Evolutionary conservation across 2,888 invertebrate species (phyloP).

Genomic region (Neoascia interrupta): DNA sequence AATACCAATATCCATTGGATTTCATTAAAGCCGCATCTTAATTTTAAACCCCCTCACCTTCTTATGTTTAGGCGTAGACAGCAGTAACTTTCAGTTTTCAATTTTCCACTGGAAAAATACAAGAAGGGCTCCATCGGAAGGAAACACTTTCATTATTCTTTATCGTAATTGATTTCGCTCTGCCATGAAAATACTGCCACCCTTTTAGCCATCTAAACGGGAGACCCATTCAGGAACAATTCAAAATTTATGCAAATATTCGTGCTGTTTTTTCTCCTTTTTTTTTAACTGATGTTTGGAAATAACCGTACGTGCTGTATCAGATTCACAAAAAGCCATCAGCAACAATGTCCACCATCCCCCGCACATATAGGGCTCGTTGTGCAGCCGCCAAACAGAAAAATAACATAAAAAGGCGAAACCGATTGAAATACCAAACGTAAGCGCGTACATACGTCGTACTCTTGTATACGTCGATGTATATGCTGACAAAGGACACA

Average conservation of each 20-base stretch:
- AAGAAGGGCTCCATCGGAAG: conserved; percentile 19
- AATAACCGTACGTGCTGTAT: conserved; percentile 64
- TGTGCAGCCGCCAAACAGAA: conserved; percentile 15
- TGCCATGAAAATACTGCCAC: conserved; percentile 37
- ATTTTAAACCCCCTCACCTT: conserved; percentile 38
- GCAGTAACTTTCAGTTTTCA: conserved; percentile 50
- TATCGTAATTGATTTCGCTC: conserved; percentile 63
- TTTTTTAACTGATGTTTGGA: conserved; percentile 53
- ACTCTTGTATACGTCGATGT: no score
- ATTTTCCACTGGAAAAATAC: conserved; percentile 32
- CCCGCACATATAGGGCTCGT: not conserved
- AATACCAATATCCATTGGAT: conserved; percentile 45
- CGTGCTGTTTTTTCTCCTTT: no score
- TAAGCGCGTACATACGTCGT: no score
- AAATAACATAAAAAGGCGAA: conserved; percentile 31
- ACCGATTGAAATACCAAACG: conserved; percentile 53
- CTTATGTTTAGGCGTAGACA: conserved; percentile 26
- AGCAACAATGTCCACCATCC: conserved; percentile 43
- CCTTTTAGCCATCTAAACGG: conserved; percentile 33
- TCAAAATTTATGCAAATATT: conserved; percentile 66
- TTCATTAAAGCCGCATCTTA: conserved; percentile 30
- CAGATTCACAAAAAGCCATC: conserved; percentile 49
- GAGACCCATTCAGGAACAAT: conserved; percentile 38
- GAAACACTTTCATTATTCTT: conserved; percentile 61
- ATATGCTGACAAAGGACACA: conserved; percentile 42